Conservation (phyloP, 2,113 vertebrate genomes). For the Dasyornis broadbenti region DNA sequence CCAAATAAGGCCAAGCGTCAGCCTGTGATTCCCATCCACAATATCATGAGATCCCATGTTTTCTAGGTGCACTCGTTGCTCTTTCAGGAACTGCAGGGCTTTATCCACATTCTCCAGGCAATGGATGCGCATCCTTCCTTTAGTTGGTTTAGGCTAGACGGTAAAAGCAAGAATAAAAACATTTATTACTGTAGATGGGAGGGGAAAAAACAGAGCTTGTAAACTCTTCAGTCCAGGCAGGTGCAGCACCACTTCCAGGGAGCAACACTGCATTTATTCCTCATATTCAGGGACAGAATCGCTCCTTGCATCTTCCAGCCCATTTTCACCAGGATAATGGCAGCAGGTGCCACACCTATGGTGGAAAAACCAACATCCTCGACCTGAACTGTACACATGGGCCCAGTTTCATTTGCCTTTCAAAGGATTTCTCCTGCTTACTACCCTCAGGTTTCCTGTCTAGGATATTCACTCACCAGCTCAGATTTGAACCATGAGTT, state of each 20-base stretch:
- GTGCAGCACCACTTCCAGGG: not conserved
- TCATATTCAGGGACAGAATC: not conserved
- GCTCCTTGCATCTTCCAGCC: not conserved
- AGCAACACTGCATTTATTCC: not conserved
- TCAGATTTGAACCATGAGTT: not conserved
- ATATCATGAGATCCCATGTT: conserved; percentile 99
- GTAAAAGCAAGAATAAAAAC: not conserved
- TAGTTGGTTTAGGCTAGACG: conserved; percentile 91
- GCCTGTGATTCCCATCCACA: conserved; percentile 94
- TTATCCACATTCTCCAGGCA: conserved; percentile 98
- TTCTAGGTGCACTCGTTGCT: conserved; percentile 94
- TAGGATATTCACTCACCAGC: not conserved
- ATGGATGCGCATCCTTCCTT: conserved; percentile 95
- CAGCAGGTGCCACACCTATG: fast-evolving
- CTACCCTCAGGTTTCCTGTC: not conserved
- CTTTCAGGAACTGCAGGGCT: conserved; percentile 95
- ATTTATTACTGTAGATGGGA: not conserved
- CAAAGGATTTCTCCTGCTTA: not conserved
- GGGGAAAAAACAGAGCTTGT: not conserved
- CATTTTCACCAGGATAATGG: not conserved
- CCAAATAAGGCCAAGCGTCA: conserved; percentile 95
- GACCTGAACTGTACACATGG: not conserved
- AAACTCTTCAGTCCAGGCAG: not conserved
- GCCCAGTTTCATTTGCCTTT: not conserved
- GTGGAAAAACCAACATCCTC: not conserved